Conservation (phyloP, 2,113 vertebrate species). For the Rhinoptilus africanus region DNA sequence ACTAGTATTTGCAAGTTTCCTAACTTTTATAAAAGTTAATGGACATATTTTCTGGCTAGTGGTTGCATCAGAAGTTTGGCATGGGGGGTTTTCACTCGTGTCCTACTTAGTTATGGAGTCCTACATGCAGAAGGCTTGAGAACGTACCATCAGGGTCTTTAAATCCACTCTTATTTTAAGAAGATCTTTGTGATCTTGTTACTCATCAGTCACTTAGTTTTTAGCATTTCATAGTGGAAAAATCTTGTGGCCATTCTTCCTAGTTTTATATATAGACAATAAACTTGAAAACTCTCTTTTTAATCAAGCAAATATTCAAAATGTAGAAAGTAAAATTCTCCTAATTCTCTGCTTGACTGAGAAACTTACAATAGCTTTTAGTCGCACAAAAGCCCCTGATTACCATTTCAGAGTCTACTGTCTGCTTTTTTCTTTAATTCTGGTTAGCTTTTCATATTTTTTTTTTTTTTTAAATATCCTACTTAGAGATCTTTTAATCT, state of each 20-base stretch:
- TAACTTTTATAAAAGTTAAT: neutral
- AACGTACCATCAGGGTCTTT: neutral
- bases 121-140: neutral
- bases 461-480: neutral
- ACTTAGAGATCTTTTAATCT: neutral
- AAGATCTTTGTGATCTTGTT: neutral
- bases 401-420: neutral
- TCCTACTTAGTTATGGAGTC: neutral
- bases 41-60: neutral
- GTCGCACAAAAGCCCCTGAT: neutral
- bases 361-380: neutral
- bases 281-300: neutral
- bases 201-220: neutral
- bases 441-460: neutral
- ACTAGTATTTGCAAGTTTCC: neutral
- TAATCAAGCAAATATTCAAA: constrained; percentile 19
- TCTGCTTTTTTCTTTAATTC: neutral
- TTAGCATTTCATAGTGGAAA: neutral
- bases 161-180: neutral
- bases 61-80: neutral
- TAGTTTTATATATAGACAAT: neutral
- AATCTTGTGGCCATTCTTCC: neutral
- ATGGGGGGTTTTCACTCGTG: neutral
- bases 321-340: neutral
- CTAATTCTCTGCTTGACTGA: neutral